Evolutionary conservation across 2,888 invertebrate genomes (phyloP), one percentile per base, ranked within the genome.

Genomic region (Polietes domitor): DNA sequence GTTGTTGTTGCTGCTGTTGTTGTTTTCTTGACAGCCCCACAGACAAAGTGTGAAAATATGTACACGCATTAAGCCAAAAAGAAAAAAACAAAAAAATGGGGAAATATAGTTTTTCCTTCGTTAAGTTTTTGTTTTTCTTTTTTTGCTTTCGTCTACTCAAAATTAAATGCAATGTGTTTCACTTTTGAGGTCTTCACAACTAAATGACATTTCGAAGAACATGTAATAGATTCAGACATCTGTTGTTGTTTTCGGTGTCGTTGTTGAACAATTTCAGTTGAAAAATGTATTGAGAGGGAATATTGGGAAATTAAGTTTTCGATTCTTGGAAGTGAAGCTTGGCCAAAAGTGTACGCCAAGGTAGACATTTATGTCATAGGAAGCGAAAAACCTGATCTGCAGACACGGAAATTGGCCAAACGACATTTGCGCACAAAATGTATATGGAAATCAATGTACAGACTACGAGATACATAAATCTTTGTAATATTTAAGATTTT

Each of bases 1-100:
- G n/a, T n/a, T n/a, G n/a, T n/a, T n/a, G n/a, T n/a, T n/a, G n/a
- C n/a, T n/a, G n/a, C n/a, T n/a, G n/a, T 37, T 12, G 21, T 15
- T 74, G 19, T 63, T 43, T 47, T 50, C 32, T 5, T 28, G 17
- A 63, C 21, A 19, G 21, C 28, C 24, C 0, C 21, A 65, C 53
- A 78, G 65, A 84, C 80, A 84, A 84, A 72, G 80, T 84, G 80
- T 84, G 78, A 84, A 78, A 80, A 77, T 68, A 68, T 81, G 19
- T 78, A 72, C 41, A 84, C 78, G 80, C 80, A 81, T 70, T 80
- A 3, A 4, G 9, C 9, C 32, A 50, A 71, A 41, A 71, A 12
- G 19, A 68, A 12, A 55, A 55, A 58, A 2, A 43, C 12, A 24
- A n/a, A 65, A n/a, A 65, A 73, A 41, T 41, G 65, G 21, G 19